Evolutionary conservation across 30 jellyfish, hydroid and myxozoan species (phyloP), one percentile per base, ranked within the genome.

Genomic region (Aurelia sp.): DNA sequence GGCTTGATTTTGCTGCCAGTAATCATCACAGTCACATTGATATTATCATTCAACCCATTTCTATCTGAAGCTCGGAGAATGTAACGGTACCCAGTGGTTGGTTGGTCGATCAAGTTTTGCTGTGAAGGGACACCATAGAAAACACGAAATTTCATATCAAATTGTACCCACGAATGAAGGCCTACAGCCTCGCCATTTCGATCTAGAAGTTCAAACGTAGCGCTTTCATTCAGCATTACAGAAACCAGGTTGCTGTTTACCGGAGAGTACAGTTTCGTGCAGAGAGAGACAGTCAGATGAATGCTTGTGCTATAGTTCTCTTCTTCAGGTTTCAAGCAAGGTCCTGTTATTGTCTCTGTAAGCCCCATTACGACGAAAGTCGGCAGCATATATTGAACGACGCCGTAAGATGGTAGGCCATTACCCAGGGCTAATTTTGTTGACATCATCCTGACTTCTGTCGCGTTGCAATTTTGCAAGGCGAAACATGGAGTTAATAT

Each of bases 41-140:
- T 40, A 60, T 83, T 64, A 4, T 17, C 7, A 47, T 13, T 15
- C 72, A 40, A 41, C 21, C 74, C 84, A 3, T 10, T 35, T 16
- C n/a, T 53, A 40, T 69, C 81, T 24, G 76, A 13, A 15, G 40
- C 73, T 83, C 76, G 68, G 4, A 93, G 60, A 48, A 82, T 61
- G 58, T n/a, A 91, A n/a, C 33, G 2, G 74, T 92, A 87, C 62
- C 98, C 98, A 51, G 41, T 48, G 33, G 21, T 61, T 75, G 98
- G 96, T 35, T 88, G 93, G 48, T 83, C 67, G 17, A 51, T 62
- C 16, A 71, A 22, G 13, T 72, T 83, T 63, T 12, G 30, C 48
- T 62, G 89, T 15, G 98, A 40, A 27, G 97, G 97, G 9, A 93
- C 76, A 16, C 99, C 99, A 57, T 90, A 86, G 12, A 95, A 22